Conservation (phyloP, 2,888 invertebrate species). For the Diplazon laetatorius region DNA sequence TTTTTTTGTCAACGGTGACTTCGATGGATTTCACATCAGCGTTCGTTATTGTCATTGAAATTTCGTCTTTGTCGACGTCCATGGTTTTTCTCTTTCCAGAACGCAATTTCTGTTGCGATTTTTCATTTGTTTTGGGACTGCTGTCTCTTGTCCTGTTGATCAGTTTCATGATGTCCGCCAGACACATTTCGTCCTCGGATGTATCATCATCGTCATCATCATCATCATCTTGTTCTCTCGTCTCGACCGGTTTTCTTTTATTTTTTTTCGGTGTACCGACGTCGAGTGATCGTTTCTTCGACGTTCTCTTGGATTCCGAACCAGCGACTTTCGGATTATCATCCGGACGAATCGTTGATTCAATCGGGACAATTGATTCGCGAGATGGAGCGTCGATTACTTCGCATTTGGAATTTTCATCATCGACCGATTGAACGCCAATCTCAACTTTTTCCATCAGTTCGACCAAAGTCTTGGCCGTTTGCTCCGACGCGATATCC, state of each 20-base stretch:
- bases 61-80: slow-evolving; percentile 63
- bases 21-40: not conserved
- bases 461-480: too few relatives aligned
- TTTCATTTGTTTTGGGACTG: slow-evolving; percentile 50
- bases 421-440: slow-evolving; percentile 6
- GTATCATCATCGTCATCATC: slow-evolving; percentile 63
- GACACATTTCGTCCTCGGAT: slow-evolving; percentile 69
- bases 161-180: slow-evolving; percentile 76
- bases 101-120: slow-evolving; percentile 49
- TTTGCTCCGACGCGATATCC: not conserved
- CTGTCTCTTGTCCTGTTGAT: slow-evolving; percentile 69
- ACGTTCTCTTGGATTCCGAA: slow-evolving; percentile 60
- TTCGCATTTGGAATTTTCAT: not conserved
- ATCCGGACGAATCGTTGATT: too few relatives aligned
- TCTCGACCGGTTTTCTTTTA: slow-evolving; percentile 71
- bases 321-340: slow-evolving; percentile 6
- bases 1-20: slow-evolving; percentile 11
- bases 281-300: slow-evolving; percentile 76
- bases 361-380: not conserved
- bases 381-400: slow-evolving; percentile 4
- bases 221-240: slow-evolving; percentile 66
- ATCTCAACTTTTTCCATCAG: not conserved
- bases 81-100: slow-evolving; percentile 69
- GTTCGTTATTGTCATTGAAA: not conserved
- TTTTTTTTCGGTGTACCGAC: slow-evolving; percentile 71